Conservation (phyloP, 1,140 invertebrate genomes). For the Drosophila ananassae region DNA sequence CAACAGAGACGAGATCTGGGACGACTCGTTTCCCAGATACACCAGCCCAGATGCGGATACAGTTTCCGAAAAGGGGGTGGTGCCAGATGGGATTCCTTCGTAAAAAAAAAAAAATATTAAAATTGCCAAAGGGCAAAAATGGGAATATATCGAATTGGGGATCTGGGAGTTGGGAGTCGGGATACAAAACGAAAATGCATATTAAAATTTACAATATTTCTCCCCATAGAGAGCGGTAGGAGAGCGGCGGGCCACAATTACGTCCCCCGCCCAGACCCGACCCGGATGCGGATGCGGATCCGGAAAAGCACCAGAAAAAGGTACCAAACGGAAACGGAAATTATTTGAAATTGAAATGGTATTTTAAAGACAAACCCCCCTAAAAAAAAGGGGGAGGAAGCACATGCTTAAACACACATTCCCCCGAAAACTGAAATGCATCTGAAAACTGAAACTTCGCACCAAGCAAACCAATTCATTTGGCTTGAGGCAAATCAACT, state of each 20-base stretch:
- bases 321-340: slow-evolving; percentile 27
- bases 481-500: background rate
- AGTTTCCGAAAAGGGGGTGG: background rate
- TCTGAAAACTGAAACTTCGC: slow-evolving; percentile 9
- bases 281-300: background rate
- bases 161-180: background rate
- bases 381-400: background rate
- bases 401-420: slow-evolving; percentile 1
- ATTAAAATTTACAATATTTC: slow-evolving; percentile 38
- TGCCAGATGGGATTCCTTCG: background rate
- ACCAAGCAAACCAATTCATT: slow-evolving; percentile 1
- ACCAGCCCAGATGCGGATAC: slow-evolving; percentile 9
- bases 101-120: slow-evolving; percentile 44
- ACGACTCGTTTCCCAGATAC: background rate
- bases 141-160: slow-evolving; percentile 35
- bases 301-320: slow-evolving; percentile 17
- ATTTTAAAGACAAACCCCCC: background rate
- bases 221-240: slow-evolving; percentile 14
- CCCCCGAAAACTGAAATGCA: background rate
- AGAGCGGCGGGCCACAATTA: slow-evolving; percentile 15
- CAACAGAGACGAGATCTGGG: background rate
- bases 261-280: background rate
- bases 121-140: slow-evolving; percentile 41
- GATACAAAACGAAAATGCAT: slow-evolving; percentile 23
- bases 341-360: slow-evolving; percentile 32